Evolutionary conservation across 2,113 vertebrate genomes (phyloP), one percentile per base, ranked within the genome.

Genomic region (Periophthalmodon schlosseri): DNA sequence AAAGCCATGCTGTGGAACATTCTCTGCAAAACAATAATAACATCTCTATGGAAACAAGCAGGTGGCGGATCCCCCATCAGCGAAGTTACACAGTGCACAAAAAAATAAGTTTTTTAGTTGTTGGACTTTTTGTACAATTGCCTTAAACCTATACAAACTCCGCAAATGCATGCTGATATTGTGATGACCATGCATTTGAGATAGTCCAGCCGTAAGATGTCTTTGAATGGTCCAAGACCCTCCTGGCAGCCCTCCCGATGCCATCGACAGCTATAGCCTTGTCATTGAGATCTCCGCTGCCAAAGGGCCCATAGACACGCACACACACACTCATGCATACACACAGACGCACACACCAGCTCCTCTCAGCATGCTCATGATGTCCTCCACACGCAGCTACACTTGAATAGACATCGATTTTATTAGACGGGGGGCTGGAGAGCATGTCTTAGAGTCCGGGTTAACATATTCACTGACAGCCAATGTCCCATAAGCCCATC

Each of bases 401-500:
- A 63, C 70, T 70, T 69, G 54, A 76, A 70, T 39, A 66, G 64
- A 18, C 49, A 68, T 78, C 56, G 73, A 79, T 77, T 66, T 28
- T 34, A 72, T 81, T 63, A 70, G 71, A 65, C 56, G 75, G 67
- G 39, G 36, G 46, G 69, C 21, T 75, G 58, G 76, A 68, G 69
- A 79, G 68, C 52, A 67, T 74, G 64, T 78, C 70, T 84, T 34
- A 80, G 65, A 76, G 36, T 14, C 33, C 23, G 57, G 44, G 74
- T 79, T 74, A 80, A 75, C 66, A 60, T 75, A 74, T 66, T n/a
- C 63, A 60, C 73, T 57, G 54, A 69, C 6, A 18, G 50, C 61
- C 60, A 23, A 58, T 39, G 65, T 13, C 46, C 65, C 33, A 14
- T 23, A 58, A 58, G 56, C 63, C 65, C 68, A 50, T 23, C 16